Base-by-base conservation (phyloP, 2,888 invertebrate species). In the Cheiracanthium punctorium region DNA sequence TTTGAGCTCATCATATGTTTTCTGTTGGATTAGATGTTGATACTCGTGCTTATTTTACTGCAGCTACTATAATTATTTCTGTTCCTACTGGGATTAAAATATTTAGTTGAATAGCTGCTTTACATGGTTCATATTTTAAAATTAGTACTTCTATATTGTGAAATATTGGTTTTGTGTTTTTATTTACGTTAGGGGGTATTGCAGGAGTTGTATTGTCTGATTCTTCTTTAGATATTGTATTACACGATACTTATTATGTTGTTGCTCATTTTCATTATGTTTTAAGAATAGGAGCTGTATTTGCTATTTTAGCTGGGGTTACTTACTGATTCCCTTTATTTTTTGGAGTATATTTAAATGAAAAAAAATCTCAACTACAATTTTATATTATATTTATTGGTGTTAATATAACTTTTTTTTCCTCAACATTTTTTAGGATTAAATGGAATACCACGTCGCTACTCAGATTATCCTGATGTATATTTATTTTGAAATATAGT, bases 1-100 rank as follows among this genome's bases (percentile, higher is more conserved):
- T 96, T 0, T 96, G 96, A 93, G 95, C 95, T 10, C 96, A 96
- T 91, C 96, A 96, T 91, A 96, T 96, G 93, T 96, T 96, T 92
- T 96, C 95, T 1, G 94, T 96, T 43, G 96, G 96, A 0, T 94
- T 96, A 94, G 95, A 96, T 92, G 94, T 96, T 86, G 95, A 96
- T 92, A 95, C 95, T 0, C 95, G 95, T 92, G 95, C 96, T 29
- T 96, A 96, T 91, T 96, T 96, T 91, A 96, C 95, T 0, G 94
- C 96, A 69, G 95, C 95, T 0, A 96, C 96, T 24, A 96, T 96
- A 94, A 95, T 96, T 93, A 96, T 96, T 95, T 96, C 95, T 0
- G 94, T 96, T 0, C 96, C 96, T 0, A 96, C 96, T 24, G 96
- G 95, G 89, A 95, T 96, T 93, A 96, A 96, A 94, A 94, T 96